These are phyloP conservation scores for Antheraea mylitta DNA, from an alignment of 1,140 invertebrate species.

Conservation along the genomic window DNA sequence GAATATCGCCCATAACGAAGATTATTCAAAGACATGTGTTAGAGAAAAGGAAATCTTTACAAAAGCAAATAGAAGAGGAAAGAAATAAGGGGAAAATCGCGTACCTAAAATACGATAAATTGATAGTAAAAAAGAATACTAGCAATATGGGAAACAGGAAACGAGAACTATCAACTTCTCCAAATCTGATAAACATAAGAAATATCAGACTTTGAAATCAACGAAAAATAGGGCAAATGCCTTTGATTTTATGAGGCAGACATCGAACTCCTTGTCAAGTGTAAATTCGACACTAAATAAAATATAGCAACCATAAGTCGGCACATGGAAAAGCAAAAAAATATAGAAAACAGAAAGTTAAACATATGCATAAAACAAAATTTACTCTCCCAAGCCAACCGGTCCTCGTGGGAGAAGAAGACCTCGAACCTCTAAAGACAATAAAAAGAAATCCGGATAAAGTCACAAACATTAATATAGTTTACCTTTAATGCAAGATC, in stretches of 20 bases:
- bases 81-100: slow-evolving; percentile 30
- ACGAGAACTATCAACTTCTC: slow-evolving; percentile 17
- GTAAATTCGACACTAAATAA: background rate
- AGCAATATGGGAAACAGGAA: slow-evolving; percentile 18
- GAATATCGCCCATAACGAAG: too few relatives aligned
- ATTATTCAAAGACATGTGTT: slow-evolving; percentile 29
- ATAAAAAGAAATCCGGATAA: background rate
- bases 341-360: background rate
- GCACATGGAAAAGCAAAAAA: slow-evolving; percentile 15
- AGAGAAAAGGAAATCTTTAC: slow-evolving; percentile 20
- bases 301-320: slow-evolving; percentile 14
- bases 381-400: slow-evolving; percentile 23
- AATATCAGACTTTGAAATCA: background rate
- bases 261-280: slow-evolving; percentile 16
- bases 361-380: slow-evolving; percentile 10
- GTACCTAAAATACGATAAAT: slow-evolving; percentile 24
- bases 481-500: slow-evolving; percentile 12
- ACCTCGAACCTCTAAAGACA: slow-evolving; percentile 25
- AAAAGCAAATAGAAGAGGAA: slow-evolving; percentile 24
- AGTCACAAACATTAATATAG: slow-evolving; percentile 4
- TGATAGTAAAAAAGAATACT: too few relatives aligned
- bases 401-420: slow-evolving; percentile 26
- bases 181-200: slow-evolving; percentile 3
- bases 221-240: slow-evolving; percentile 9
- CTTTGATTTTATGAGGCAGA: slow-evolving; percentile 12